Evolutionary conservation across 2,113 vertebrate species (phyloP).

Genomic region (Malurus melanocephalus): DNA sequence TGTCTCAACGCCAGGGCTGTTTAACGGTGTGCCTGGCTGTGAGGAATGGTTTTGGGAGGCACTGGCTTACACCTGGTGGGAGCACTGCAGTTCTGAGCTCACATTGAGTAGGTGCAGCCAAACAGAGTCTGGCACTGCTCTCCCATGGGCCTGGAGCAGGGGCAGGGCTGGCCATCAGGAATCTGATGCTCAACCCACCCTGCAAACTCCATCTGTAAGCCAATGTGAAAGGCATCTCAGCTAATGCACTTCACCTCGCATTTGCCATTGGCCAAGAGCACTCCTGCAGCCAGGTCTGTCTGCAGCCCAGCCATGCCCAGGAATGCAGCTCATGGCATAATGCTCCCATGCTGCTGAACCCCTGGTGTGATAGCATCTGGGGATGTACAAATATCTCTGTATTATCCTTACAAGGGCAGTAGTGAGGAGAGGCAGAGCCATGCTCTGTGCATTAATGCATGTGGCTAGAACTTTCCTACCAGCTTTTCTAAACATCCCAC

Average conservation of each 20-base stretch:
- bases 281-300: not conserved
- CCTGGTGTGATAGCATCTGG: not conserved
- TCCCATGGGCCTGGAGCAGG: not conserved
- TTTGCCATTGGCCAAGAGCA: not conserved
- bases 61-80: rapidly evolving
- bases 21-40: not conserved
- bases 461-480: not conserved
- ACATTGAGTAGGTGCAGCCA: not conserved
- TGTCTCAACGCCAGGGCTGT: not conserved
- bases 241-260: rapidly evolving
- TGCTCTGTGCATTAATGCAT: not conserved
- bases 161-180: not conserved
- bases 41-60: not conserved
- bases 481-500: not conserved
- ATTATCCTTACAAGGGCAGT: not conserved
- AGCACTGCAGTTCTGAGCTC: rapidly evolving
- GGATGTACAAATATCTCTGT: not conserved
- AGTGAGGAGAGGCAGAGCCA: not conserved
- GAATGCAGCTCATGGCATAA: not conserved
- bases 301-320: not conserved
- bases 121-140: not conserved
- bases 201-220: not conserved
- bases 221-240: rapidly evolving
- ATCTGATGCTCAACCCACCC: not conserved
- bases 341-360: not conserved